Evolutionary conservation across 2,113 vertebrate genomes (phyloP).

Genomic region (Cryptomyrus ogoouensis): DNA sequence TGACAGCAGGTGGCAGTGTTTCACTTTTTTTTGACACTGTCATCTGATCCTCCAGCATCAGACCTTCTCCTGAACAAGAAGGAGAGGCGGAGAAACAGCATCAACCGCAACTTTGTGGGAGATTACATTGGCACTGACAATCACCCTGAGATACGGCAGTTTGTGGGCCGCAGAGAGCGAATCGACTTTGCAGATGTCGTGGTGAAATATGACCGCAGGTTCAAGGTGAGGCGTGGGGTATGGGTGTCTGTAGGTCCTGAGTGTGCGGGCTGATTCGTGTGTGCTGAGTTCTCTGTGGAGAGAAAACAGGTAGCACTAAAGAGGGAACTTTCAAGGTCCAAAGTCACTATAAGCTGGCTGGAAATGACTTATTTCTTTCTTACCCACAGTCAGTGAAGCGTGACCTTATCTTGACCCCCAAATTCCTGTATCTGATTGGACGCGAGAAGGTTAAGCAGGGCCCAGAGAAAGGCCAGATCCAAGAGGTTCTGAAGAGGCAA

Average conservation of each 20-base stretch:
- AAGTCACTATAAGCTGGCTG: not conserved
- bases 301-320: not conserved
- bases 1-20: not conserved
- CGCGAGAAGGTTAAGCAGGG: constrained; percentile 76
- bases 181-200: constrained; percentile 73
- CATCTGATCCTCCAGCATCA: constrained; percentile 52
- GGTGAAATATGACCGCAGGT: constrained; percentile 70
- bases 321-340: not conserved
- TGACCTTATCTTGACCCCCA: constrained; percentile 69
- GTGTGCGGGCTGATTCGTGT: not conserved
- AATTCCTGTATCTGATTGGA: constrained; percentile 72
- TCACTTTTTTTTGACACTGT: not conserved
- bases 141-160: constrained; percentile 67
- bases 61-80: constrained; percentile 74
- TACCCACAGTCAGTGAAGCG: constrained; percentile 60
- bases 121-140: constrained; percentile 72
- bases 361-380: not conserved
- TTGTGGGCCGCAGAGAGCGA: constrained; percentile 68
- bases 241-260: not conserved
- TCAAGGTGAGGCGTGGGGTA: constrained; percentile 53
- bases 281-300: not conserved
- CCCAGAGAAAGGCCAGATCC: constrained; percentile 70
- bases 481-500: constrained; percentile 70
- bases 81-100: constrained; percentile 70
- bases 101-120: constrained; percentile 74